A percentile compares a stretch with the other conserved stretches of the same genome.
These are phyloP conservation scores for Chauna torquata DNA, from an alignment of 2,113 vertebrate genomes.

Conservation along the genomic window DNA sequence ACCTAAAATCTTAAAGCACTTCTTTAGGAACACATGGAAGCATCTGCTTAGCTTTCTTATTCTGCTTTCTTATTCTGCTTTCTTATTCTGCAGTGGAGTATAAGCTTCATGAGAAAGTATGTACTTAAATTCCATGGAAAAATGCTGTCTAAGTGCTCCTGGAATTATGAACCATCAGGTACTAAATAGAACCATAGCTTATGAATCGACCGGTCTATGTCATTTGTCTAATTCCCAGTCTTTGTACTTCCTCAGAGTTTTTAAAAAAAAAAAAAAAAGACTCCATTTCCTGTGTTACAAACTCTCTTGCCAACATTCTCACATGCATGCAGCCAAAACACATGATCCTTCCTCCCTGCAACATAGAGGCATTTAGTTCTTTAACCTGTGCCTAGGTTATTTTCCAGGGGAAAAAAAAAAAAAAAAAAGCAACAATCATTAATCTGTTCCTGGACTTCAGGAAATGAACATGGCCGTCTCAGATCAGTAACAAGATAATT, in stretches of 20 bases:
- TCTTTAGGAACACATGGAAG: background rate
- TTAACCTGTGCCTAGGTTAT: background rate
- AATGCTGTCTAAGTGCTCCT: background rate
- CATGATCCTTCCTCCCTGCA: background rate
- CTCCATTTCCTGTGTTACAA: background rate
- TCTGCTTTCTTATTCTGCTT: background rate
- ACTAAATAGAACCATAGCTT: background rate
- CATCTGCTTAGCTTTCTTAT: background rate
- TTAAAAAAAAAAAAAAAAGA: background rate
- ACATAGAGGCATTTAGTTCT: background rate
- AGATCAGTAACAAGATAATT: background rate
- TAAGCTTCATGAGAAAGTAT: background rate
- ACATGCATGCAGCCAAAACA: background rate
- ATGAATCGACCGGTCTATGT: background rate
- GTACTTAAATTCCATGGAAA: background rate
- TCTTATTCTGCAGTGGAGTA: background rate
- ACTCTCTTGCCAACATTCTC: background rate
- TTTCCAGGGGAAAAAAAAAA: background rate
- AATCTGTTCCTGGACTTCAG: background rate
- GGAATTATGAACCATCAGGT: background rate
- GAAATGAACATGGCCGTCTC: background rate
- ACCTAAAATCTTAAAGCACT: background rate
- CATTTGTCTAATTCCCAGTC: background rate
- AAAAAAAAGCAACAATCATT: background rate
- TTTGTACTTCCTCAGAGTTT: background rate